Evolutionary conservation across 1,140 invertebrate species (phyloP).

Genomic region (Oreohelix idahoensis): DNA sequence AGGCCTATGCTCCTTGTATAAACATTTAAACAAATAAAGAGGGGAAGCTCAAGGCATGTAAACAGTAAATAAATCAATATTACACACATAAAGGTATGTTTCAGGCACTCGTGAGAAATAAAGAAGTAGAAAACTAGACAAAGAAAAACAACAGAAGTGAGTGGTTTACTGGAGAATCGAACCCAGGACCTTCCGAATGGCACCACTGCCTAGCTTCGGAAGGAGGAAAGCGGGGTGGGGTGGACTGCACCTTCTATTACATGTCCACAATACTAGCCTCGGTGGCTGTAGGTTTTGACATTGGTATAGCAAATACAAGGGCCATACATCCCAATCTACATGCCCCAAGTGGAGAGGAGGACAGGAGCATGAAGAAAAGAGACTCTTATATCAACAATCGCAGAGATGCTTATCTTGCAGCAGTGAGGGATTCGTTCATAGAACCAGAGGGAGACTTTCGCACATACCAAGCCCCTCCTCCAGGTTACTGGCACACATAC

Average conservation of each 20-base stretch:
- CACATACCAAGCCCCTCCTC: conserved; percentile 77
- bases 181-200: too few relatives aligned
- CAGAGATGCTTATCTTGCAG: conserved; percentile 71
- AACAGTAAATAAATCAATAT: too few relatives aligned
- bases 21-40: too few relatives aligned
- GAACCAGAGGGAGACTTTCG: conserved; percentile 65
- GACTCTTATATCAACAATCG: conserved; percentile 67
- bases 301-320: conserved; percentile 85
- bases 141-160: too few relatives aligned
- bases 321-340: conserved; percentile 84
- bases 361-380: conserved; percentile 50
- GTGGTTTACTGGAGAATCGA: too few relatives aligned
- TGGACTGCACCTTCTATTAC: conserved; percentile 89
- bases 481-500: conserved; percentile 87
- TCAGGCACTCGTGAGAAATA: too few relatives aligned
- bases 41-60: too few relatives aligned
- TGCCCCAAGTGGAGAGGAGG: conserved; percentile 52
- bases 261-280: conserved; percentile 90
- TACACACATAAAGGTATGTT: too few relatives aligned
- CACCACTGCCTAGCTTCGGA: too few relatives aligned
- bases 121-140: too few relatives aligned
- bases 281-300: conserved; percentile 91
- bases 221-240: conserved; percentile 76
- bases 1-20: too few relatives aligned
- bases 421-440: conserved; percentile 70